Base-by-base conservation (phyloP, 2,113 vertebrate genomes). In the Gallinago undulata region DNA sequence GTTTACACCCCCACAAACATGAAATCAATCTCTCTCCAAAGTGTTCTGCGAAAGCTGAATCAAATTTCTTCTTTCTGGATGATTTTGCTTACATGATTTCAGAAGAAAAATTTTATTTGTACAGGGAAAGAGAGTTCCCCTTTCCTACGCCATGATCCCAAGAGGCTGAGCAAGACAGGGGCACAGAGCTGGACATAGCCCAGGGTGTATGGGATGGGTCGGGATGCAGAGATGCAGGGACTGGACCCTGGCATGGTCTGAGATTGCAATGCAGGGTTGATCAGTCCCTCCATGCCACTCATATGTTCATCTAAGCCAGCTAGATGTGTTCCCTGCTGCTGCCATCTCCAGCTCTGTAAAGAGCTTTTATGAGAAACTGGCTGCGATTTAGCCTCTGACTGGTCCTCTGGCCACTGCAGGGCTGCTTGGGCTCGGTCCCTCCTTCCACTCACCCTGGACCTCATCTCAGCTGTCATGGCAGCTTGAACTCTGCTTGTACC, bases 191-290 rank as follows among this genome's bases (percentile, higher is more conserved):
- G 0, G 67, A 21, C 18, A 47, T 22, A 73, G 33, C 39, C 25
- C 21, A 12, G 1, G 5, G 45, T 27, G 5, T 4, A 51, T 11
- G 53, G 59, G n/a, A 25, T 18, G 10, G 9, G 33, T 30, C 1
- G 13, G 56, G 35, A 24, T 25, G 47, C 59, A 69, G 60, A 23
- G 41, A 15, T 9, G 9, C 0, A 2, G 70, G 28, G 9, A n/a
- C n/a, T 24, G 50, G 59, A 37, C 19, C 2, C 19, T 35, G 43
- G 56, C n/a, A 19, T 2, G 25, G 18, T 41, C 24, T 6, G 1
- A 48, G 55, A 23, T 78, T 0, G 0, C 0, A 0, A 5, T 33
- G 47, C 41, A 48, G 37, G 13, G 28, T 12, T 56, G n/a, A 21
- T 77, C 22, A 13, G 23, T 25, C 28, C 31, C 33, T 60, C 41